Evolutionary conservation across 1,140 invertebrate genomes (phyloP).

Genomic region (Dendroctonus ponderosae): DNA sequence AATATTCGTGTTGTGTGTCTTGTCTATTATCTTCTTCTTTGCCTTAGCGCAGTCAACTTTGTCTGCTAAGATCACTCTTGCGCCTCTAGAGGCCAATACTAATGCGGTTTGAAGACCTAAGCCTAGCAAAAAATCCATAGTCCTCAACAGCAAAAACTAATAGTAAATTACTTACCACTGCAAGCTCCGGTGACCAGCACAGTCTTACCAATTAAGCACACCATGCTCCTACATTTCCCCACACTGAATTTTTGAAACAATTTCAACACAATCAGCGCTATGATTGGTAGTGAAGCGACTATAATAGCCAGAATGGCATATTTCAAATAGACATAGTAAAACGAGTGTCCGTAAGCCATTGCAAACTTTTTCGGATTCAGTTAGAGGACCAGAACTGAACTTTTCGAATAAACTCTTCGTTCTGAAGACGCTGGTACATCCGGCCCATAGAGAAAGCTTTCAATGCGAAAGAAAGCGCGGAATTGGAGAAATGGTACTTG

Average conservation of each 20-base stretch:
- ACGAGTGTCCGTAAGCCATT: conserved; percentile 28
- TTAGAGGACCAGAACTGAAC: too few species aligned
- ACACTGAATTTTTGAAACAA: conserved; percentile 39
- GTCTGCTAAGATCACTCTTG: conserved; percentile 46
- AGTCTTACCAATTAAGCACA: conserved; percentile 43
- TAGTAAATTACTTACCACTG: conserved; percentile 33
- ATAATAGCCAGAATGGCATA: conserved; percentile 37
- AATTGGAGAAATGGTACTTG: conserved; percentile 40
- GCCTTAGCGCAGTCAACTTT: conserved; percentile 46
- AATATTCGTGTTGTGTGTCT: conserved; percentile 49
- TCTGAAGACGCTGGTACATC: too few species aligned
- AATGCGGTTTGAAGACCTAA: conserved; percentile 47
- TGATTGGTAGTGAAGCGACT: conserved; percentile 32
- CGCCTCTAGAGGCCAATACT: conserved; percentile 43
- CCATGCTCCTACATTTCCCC: conserved; percentile 40
- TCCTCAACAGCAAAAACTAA: background rate
- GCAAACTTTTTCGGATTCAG: background rate
- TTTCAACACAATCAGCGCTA: conserved; percentile 39
- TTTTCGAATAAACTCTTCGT: too few species aligned
- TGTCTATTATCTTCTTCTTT: conserved; percentile 47
- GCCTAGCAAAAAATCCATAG: conserved; percentile 30
- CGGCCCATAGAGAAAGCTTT: background rate
- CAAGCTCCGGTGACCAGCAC: conserved; percentile 39
- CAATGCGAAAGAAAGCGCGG: conserved; percentile 31
- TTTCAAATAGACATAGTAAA: conserved; percentile 37